Conservation (phyloP, 2,797 vertebrate species). For the Artibeus lituratus region DNA sequence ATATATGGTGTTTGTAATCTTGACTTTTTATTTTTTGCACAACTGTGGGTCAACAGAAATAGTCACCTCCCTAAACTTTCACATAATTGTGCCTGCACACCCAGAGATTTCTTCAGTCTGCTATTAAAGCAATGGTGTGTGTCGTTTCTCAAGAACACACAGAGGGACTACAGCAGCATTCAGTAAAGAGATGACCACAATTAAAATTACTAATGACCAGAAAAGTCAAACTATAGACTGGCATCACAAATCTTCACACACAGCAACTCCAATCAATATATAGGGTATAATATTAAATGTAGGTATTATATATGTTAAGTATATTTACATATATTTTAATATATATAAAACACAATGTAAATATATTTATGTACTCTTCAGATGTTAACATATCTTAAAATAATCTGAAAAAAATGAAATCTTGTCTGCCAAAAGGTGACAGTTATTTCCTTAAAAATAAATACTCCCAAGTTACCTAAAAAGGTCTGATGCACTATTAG, state of each 20-base stretch:
- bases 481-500: background rate
- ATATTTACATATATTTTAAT: background rate
- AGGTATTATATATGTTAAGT: background rate
- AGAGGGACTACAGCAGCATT: conserved; percentile 33
- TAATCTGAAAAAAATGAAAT: background rate
- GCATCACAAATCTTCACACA: conserved; percentile 64
- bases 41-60: background rate
- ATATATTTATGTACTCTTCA: background rate
- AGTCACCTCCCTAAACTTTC: background rate
- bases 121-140: background rate
- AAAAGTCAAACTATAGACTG: conserved; percentile 64
- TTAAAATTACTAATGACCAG: conserved; percentile 70
- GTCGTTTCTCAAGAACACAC: conserved; percentile 67
- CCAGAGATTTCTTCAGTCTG: background rate
- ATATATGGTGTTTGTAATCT: background rate
- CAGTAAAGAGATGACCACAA: conserved; percentile 75
- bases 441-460: background rate
- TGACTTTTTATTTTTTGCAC: background rate
- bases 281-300: background rate
- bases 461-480: background rate
- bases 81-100: background rate
- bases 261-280: background rate
- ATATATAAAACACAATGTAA: background rate
- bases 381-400: background rate
- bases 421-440: background rate